Conservation (phyloP, 53 echinoderm and acorn worm genomes). For the Crossaster papposus region DNA sequence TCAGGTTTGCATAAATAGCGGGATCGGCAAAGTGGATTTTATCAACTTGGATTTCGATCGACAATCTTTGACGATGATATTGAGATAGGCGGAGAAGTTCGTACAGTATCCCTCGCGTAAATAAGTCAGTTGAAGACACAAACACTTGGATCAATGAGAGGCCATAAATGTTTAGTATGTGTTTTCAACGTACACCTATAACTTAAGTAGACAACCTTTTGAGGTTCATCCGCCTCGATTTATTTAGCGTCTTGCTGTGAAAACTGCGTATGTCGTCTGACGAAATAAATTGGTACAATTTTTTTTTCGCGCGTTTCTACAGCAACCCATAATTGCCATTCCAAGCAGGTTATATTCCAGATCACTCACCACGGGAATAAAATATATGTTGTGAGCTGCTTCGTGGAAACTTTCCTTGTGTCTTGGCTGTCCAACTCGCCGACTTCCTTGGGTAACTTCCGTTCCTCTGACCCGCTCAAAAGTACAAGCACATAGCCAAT, state of each 20-base stretch:
- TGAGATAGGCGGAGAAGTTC: no score
- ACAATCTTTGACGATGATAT: no score
- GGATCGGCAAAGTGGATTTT: background rate
- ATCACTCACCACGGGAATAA: background rate
- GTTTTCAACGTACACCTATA: no score
- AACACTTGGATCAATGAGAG: background rate
- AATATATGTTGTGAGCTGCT: background rate
- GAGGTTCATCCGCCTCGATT: background rate
- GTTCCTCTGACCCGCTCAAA: background rate
- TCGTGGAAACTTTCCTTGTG: background rate
- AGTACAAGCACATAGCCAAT: background rate
- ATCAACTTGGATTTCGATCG: background rate
- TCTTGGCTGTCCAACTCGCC: no score
- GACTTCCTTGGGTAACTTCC: background rate
- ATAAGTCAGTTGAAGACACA: no score
- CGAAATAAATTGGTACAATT: slow-evolving; percentile 16
- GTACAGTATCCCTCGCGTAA: no score
- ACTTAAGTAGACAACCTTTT: no score
- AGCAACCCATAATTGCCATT: background rate
- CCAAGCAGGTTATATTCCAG: background rate
- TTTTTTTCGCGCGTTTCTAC: background rate
- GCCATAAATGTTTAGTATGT: no score
- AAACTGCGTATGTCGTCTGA: background rate
- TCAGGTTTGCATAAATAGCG: slow-evolving; percentile 7
- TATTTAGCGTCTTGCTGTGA: background rate